Base-by-base conservation (phyloP, 2,113 vertebrate species). In the Chrysemys picta region DNA sequence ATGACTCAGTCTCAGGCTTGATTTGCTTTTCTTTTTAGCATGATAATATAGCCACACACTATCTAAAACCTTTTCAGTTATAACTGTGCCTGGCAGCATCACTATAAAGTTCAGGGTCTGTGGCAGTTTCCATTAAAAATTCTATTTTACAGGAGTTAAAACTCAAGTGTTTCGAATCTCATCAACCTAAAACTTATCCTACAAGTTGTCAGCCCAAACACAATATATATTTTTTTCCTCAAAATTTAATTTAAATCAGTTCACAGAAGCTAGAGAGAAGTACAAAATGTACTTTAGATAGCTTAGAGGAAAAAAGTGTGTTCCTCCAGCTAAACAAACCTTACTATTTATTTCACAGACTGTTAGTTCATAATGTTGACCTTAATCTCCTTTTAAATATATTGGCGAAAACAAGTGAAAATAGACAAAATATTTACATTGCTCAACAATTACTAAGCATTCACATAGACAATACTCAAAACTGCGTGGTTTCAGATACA, bases 121-220 rank as follows among this genome's bases (percentile, higher is more conserved):
- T 11, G 14, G 16, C 57, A 82, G 19, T 54, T 89, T 92, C 85
- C 75, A 91, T 91, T 89, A 87, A 79, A 94, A 95, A 82, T 88
- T 97, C 54, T 88, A 72, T 52, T 88, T 93, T 89, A 95, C 69
- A 89, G 56, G 50, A 87, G 52, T 93, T 94, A 91, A 92, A 97
- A 92, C 53, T 52, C 91, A 82, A 94, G 31, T 65, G 69, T 89
- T 84, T 93, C 49, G 25, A 94, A 90, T 82, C 57, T 10, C 0
- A 8, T 93, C 89, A 94, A 80, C 85, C 92, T 91, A 82, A 97
- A 94, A 94, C 57, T 89, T 90, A 91, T 84, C 87, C 91, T 84
- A 85, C 24, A 88, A 91, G 29, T 82, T 92, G 90, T 93, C 84
- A 85, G 90, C 89, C 89, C 87, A 96, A 95, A 96, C 86, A 35